phyloP scores from a whole-genome alignment of 2,797 vertebrate genomes.

The Furcifer pardalis region DNA sequence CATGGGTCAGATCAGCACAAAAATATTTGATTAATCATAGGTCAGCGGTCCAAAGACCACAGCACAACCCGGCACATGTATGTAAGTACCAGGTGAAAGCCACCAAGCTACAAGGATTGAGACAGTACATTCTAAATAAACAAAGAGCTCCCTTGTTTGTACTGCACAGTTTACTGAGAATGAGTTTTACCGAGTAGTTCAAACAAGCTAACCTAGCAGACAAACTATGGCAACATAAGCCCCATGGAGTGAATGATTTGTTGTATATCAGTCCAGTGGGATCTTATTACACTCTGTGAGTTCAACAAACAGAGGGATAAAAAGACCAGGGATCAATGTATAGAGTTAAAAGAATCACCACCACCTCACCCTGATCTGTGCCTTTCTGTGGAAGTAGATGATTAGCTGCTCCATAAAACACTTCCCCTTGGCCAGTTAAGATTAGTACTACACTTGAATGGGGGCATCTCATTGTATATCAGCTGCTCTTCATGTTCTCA shows the following conservation, averaged over 20 bases:
- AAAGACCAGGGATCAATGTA: conserved; percentile 65
- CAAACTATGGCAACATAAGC: conserved; percentile 41
- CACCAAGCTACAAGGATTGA: conserved; percentile 18
- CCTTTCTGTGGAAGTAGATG: conserved; percentile 43
- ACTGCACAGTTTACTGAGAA: conserved; percentile 40
- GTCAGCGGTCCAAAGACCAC: conserved; percentile 57
- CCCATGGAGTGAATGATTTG: conserved; percentile 28
- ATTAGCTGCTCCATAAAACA: neutral
- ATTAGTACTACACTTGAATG: conserved; percentile 7
- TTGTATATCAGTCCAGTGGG: conserved; percentile 33
- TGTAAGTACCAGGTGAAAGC: conserved; percentile 51
- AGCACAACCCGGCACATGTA: neutral
- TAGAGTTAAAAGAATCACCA: neutral
- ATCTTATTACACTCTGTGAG: conserved; percentile 41
- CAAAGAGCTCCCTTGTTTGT: conserved; percentile 50
- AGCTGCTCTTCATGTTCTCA: neutral
- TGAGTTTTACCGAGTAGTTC: conserved; percentile 52
- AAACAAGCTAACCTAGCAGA: conserved; percentile 40
- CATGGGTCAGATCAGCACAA: conserved; percentile 35
- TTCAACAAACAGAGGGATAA: conserved; percentile 38
- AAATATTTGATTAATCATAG: conserved; percentile 1
- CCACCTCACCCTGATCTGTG: neutral
- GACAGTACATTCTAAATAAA: conserved; percentile 47
- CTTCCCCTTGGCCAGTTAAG: conserved; percentile 45
- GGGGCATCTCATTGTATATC: neutral